Percentiles rank a stretch among this genome's conserved stretches.
These are phyloP conservation scores for Triplophysa tibetana DNA, from an alignment of 2,113 vertebrate genomes.

Conservation along the genomic window DNA sequence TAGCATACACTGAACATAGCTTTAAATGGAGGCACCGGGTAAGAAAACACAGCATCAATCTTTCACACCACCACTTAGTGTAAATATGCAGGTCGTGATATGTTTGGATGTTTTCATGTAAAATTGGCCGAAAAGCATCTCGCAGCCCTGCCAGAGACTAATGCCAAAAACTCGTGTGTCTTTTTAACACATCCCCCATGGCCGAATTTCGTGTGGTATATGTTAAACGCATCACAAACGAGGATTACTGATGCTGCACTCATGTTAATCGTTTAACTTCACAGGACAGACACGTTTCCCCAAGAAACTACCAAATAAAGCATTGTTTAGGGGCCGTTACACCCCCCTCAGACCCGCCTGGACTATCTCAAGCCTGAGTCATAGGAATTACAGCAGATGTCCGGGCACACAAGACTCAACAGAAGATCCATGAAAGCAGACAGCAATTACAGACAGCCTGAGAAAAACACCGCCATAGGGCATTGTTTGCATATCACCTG, in stretches of 20 bases:
- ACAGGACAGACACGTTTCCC: conserved; percentile 4
- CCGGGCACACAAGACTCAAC: background rate
- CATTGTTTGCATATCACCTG: conserved; percentile 7
- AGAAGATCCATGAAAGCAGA: conserved; percentile 19
- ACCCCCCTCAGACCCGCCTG: background rate
- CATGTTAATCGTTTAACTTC: background rate
- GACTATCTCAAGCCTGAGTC: background rate
- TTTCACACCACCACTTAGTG: background rate
- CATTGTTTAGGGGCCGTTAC: background rate
- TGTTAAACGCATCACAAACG: conserved; percentile 6
- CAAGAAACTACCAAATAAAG: conserved; percentile 39
- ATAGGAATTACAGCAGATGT: conserved; percentile 19
- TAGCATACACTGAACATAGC: background rate
- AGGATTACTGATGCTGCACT: background rate
- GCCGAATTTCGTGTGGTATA: background rate
- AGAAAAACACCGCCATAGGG: background rate
- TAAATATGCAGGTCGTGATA: background rate
- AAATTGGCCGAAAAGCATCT: background rate
- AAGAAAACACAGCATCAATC: background rate
- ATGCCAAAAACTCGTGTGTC: background rate
- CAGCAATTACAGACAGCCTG: background rate
- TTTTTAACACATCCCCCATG: background rate
- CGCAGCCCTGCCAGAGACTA: background rate
- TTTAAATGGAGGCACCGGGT: background rate
- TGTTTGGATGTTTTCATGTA: conserved; percentile 4